A percentile compares a stretch with the other conserved stretches of the same genome.
Conservation (phyloP, 2,888 invertebrate genomes). For the Metalampra italica region DNA sequence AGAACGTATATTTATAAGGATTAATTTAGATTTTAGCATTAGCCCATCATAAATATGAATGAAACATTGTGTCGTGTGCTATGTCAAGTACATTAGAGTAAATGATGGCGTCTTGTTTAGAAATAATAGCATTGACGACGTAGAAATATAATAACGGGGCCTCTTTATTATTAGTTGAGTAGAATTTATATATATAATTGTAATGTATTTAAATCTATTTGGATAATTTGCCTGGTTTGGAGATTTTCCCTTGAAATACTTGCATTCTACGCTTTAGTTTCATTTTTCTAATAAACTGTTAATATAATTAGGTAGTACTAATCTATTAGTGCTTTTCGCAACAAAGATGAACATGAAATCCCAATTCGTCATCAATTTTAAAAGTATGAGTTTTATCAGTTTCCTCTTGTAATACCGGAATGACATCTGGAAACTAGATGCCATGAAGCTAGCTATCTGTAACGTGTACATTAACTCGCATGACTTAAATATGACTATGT, state of each 20-base stretch:
- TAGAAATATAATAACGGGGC: neutral
- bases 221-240: neutral
- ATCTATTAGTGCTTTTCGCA: too few species aligned
- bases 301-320: too few species aligned
- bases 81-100: constrained; percentile 4
- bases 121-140: neutral
- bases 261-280: too few species aligned
- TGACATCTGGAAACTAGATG: too few species aligned
- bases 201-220: neutral
- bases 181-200: neutral
- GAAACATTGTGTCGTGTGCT: neutral
- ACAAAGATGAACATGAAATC: too few species aligned
- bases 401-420: too few species aligned
- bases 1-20: neutral
- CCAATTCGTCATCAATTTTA: too few species aligned
- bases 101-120: neutral
- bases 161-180: neutral
- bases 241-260: neutral
- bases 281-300: too few species aligned
- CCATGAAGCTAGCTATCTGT: too few species aligned
- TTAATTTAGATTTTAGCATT: neutral
- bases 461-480: too few species aligned
- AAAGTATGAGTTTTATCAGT: too few species aligned
- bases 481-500: too few species aligned
- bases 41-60: constrained; percentile 5